Evolutionary conservation across 2,888 invertebrate genomes (phyloP).

Genomic region (Polylopha cassiicola): DNA sequence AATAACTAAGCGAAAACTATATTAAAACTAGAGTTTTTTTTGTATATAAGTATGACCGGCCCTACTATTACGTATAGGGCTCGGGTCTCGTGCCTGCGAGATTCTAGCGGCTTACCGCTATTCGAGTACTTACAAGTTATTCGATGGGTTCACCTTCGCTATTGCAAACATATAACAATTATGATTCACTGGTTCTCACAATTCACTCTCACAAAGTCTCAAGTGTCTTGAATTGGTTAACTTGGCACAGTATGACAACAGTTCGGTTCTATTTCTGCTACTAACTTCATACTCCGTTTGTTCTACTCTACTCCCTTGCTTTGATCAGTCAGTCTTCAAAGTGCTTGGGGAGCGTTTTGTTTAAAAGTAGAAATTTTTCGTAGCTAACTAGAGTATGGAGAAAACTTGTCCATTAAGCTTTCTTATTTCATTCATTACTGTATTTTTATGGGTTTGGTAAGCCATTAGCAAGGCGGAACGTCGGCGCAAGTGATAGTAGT

Average conservation of each 20-base stretch:
- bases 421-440: conserved; percentile 3
- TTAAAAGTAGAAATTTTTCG: no score
- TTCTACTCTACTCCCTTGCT: no score
- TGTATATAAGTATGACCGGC: conserved; percentile 58
- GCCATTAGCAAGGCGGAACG: conserved; percentile 58
- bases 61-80: conserved; percentile 24
- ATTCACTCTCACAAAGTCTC: conserved; percentile 22
- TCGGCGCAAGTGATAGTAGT: conserved; percentile 81
- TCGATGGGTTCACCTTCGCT: conserved; percentile 64
- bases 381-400: not conserved
- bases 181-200: conserved; percentile 44
- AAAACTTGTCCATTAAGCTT: not conserved
- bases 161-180: conserved; percentile 45
- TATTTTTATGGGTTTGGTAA: not conserved
- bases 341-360: no score
- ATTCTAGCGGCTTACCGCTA: conserved; percentile 57
- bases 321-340: no score
- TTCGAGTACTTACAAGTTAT: conserved; percentile 63
- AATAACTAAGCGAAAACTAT: conserved; percentile 68
- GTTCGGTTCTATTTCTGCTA: not conserved
- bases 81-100: conserved; percentile 50
- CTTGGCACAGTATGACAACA: not conserved
- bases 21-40: conserved; percentile 60
- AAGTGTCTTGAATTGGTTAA: no score
- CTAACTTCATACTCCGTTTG: not conserved